These are phyloP conservation scores for Alcis repandata DNA, from an alignment of 2,888 invertebrate species.

Conservation along the genomic window DNA sequence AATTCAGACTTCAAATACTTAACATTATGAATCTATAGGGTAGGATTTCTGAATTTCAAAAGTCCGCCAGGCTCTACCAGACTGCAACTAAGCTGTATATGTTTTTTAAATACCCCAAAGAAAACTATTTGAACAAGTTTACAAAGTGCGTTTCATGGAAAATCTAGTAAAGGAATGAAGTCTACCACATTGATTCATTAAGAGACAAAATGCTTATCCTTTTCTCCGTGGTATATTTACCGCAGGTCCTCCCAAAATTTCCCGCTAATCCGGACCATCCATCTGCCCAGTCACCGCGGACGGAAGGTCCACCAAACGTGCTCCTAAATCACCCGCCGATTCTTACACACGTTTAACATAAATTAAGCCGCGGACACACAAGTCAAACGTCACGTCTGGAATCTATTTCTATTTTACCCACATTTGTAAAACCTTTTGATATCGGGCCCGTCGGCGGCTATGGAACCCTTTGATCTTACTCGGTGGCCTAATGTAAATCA, in stretches of 20 bases:
- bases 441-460: slow-evolving; percentile 48
- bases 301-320: slow-evolving; percentile 28
- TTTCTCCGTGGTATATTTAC: neutral
- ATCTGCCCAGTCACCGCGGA: slow-evolving; percentile 19
- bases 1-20: too few relatives aligned
- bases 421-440: slow-evolving; percentile 64
- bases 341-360: slow-evolving; percentile 41
- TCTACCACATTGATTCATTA: too few relatives aligned
- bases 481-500: slow-evolving; percentile 73
- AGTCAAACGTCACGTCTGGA: slow-evolving; percentile 53
- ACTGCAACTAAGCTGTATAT: too few relatives aligned
- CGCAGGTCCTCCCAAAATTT: neutral
- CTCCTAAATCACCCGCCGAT: slow-evolving; percentile 35
- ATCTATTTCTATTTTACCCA: slow-evolving; percentile 61
- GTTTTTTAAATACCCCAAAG: too few relatives aligned
- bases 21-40: too few relatives aligned
- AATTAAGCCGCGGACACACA: slow-evolving; percentile 42
- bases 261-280: slow-evolving; percentile 8
- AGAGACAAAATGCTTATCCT: neutral
- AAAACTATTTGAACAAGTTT: too few relatives aligned
- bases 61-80: too few relatives aligned
- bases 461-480: slow-evolving; percentile 70
- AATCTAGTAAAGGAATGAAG: too few relatives aligned
- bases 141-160: neutral
- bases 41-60: too few relatives aligned